Evolutionary conservation across 2,797 vertebrate genomes (phyloP).

Genomic region (Ctenopoma multispine): DNA sequence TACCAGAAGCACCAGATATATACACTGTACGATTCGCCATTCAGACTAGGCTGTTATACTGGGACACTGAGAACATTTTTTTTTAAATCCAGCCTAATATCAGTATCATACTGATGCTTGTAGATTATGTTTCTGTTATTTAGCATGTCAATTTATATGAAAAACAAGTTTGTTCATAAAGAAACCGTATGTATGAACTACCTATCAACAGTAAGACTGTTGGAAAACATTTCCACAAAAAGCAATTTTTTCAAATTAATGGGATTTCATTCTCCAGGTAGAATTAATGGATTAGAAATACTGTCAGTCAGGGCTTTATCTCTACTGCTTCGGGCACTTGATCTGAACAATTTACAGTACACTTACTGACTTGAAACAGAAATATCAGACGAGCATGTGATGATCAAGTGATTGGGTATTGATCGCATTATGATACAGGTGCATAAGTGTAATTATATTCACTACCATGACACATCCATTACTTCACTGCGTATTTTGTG

Average conservation of each 20-base stretch:
- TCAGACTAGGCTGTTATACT: conserved; percentile 33
- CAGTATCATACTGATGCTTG: conserved; percentile 20
- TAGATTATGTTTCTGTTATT: conserved; percentile 20
- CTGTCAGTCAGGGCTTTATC: conserved; percentile 20
- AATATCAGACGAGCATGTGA: conserved; percentile 34
- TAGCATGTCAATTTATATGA: conserved; percentile 30
- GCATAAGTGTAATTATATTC: conserved; percentile 33
- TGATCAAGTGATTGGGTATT: conserved; percentile 23
- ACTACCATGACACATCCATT: conserved; percentile 30
- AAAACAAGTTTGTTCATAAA: conserved; percentile 30
- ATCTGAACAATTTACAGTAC: conserved; percentile 34
- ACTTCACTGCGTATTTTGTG: conserved; percentile 35
- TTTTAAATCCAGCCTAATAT: conserved; percentile 27
- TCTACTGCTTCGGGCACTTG: conserved; percentile 38
- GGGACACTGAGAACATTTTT: conserved; percentile 27
- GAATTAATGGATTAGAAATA: conserved; percentile 36
- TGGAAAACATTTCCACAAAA: conserved; percentile 17
- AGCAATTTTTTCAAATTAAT: conserved; percentile 25
- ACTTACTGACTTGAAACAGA: conserved; percentile 34
- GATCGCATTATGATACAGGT: conserved; percentile 20
- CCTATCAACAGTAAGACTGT: conserved; percentile 2
- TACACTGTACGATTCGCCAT: conserved; percentile 31
- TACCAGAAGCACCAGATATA: conserved; percentile 56
- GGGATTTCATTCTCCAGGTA: conserved; percentile 15
- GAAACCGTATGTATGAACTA: not conserved